Base-by-base conservation (phyloP, 2,797 vertebrate genomes). In the Aythya fuligula region DNA sequence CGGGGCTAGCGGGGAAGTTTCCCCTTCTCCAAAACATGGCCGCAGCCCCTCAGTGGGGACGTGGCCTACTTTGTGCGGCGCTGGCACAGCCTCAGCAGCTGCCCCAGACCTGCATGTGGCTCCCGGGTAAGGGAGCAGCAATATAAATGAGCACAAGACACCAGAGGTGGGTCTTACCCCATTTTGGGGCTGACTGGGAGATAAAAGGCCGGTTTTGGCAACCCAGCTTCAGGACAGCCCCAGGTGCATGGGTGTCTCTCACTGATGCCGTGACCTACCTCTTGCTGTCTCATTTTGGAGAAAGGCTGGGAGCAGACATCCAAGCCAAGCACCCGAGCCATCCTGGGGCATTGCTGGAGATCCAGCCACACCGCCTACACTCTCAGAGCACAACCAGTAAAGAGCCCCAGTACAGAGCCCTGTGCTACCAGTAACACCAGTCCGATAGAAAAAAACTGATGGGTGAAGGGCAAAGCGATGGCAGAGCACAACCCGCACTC, bases 111-210 rank as follows among this genome's bases (percentile, higher is more conserved):
- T 11, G 21, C 51, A 21, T 11, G 3, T 41, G 28, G 69, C 49
- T 39, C 7, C 27, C 14, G 8, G 49, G 22, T 39, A 7, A 72
- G 38, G 11, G 10, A 56, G 27, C 18, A 32, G 43, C 1, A 20
- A 20, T 6, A 84, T 34, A 47, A 74, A 30, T 0, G 8, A 67
- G 38, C 0, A 51, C 32, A 78, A 41, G 43, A 49, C 73, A 41
- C 8, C 49, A 88, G 57, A 57, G 11, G 8, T 8, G 60, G 20
- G 2, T 62, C 9, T 58, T 36, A 32, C 28, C 20, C 39, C 28
- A 1, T 8, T 0, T 25, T 13, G 34, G 64, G 7, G 36, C 30
- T 9, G 32, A 0, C 16, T 39, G 9, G 2, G 78, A 58, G 32
- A 12, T 13, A 25, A 56, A 58, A 62, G 21, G 36, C 4, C 41